Evolutionary conservation across 2,113 vertebrate genomes (phyloP), one percentile per base, ranked within the genome.

Genomic region (Oreochromis aureus): DNA sequence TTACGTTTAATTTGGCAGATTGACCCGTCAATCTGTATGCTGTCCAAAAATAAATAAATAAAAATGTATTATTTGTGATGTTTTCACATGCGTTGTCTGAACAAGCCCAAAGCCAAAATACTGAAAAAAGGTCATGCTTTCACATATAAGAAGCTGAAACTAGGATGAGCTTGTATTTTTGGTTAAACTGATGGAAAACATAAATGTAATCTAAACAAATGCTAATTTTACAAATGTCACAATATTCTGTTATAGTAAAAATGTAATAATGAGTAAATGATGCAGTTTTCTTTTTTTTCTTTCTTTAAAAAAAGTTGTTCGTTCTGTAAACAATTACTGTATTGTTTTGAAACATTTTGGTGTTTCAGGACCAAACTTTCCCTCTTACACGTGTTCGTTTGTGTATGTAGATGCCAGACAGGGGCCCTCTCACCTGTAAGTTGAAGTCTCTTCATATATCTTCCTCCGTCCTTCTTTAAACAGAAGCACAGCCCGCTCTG

Each of bases 401-500:
- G 8, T 32, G 19, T 76, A 18, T 53, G 41, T 7, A 9, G 3
- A 6, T 71, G 71, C 78, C 15, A 51, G 10, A 10, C 32, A 13
- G 9, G 9, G 18, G 32, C 7, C 4, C 1, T 69, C 95, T 96
- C 93, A 97, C 97, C 97, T 97, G 93, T 82, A 94, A 54, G 84
- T 95, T 18, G 97, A 96, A 3, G 91, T 94, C 80, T 97, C 97
- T 16, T 96, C 96, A 92, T 96, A 97, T 55, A 97, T 96, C 87
- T 95, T 96, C 4, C 96, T 96, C 8, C 90, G 90, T 44, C 95
- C 96, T 1, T 94, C 93, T 83, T 93, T 97, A 84, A 98, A 97
- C 19, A 98, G 96, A 34, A 88, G 81, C 1, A 95, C 16, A 3
- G 97, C 96, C 81, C 96, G 94, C 9, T 95, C 95, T 3, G 94